Evolutionary conservation across 2,797 vertebrate genomes (phyloP).

Genomic region (Tragelaphus oryx): DNA sequence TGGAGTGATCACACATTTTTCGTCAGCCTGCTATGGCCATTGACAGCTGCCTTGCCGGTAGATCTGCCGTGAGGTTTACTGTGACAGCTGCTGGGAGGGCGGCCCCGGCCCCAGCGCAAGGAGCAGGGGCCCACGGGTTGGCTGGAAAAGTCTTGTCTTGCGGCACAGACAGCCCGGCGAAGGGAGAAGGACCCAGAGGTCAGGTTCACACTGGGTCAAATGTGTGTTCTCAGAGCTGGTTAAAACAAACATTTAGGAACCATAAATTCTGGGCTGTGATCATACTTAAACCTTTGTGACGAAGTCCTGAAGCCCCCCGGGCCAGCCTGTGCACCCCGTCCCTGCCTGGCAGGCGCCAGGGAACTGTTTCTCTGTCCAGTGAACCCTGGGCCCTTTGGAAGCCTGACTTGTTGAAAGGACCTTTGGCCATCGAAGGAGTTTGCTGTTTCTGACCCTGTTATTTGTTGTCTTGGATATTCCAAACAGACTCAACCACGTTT

Average conservation of each 20-base stretch:
- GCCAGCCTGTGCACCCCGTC: fast-evolving
- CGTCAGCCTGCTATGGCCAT: slow-evolving; percentile 45
- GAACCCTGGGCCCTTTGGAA: not conserved
- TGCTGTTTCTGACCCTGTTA: slow-evolving; percentile 2
- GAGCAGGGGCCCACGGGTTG: not conserved
- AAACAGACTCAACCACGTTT: not conserved
- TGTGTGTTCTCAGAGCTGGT: slow-evolving; percentile 66
- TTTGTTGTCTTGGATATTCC: slow-evolving; percentile 41
- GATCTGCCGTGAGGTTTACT: slow-evolving; percentile 38
- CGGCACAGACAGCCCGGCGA: not conserved
- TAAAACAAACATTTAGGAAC: slow-evolving; percentile 61
- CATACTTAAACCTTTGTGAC: not conserved
- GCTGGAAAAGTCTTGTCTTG: slow-evolving; percentile 38
- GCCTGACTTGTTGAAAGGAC: not conserved
- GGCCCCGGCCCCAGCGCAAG: not conserved
- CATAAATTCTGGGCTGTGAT: slow-evolving; percentile 51
- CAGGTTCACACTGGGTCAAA: slow-evolving; percentile 70
- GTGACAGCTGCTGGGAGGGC: slow-evolving; percentile 22
- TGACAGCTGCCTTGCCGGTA: slow-evolving; percentile 27
- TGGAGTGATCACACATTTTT: slow-evolving; percentile 26
- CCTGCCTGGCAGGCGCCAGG: not conserved
- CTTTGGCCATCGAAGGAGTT: not conserved
- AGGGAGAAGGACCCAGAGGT: slow-evolving; percentile 46
- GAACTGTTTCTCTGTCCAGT: not conserved
- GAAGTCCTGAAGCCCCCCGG: not conserved